Percentiles rank a stretch among this genome's conserved stretches.
Conservation (phyloP, 1,140 invertebrate species). For the Thereuonema tuberculata region DNA sequence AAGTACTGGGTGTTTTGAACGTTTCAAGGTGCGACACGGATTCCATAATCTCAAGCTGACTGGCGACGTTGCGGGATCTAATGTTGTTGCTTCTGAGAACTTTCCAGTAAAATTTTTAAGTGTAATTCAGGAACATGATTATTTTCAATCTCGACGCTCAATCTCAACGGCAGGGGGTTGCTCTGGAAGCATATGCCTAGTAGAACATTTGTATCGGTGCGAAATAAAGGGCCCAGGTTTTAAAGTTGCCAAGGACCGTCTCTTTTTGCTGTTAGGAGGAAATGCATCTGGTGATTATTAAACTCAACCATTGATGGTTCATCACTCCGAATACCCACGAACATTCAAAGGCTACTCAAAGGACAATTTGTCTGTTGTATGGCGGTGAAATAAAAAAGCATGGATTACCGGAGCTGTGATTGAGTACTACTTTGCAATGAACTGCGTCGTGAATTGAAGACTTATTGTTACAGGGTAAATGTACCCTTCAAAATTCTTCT, state of each 20-base stretch:
- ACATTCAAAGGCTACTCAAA: constrained; percentile 29
- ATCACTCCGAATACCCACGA: constrained; percentile 23
- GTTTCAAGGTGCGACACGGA: constrained; percentile 26
- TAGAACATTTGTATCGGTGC: constrained; percentile 11
- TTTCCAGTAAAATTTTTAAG: constrained; percentile 26
- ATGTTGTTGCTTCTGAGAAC: constrained; percentile 25
- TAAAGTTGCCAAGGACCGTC: constrained; percentile 4
- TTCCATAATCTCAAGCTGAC: constrained; percentile 27
- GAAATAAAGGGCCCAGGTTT: neutral
- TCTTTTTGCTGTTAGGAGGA: constrained; percentile 7
- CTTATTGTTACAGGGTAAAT: neutral
- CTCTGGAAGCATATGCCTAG: constrained; percentile 26
- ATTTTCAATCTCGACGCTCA: constrained; percentile 30
- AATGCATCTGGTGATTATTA: constrained; percentile 10
- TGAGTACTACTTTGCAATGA: constrained; percentile 27
- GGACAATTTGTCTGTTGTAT: constrained; percentile 29
- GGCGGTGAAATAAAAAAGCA: constrained; percentile 31
- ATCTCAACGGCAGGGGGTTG: constrained; percentile 30
- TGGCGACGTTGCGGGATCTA: constrained; percentile 27
- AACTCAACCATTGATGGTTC: constrained; percentile 5
- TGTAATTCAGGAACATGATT: constrained; percentile 29
- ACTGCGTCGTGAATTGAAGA: constrained; percentile 20
- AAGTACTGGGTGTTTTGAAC: constrained; percentile 29
- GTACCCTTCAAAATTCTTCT: neutral
- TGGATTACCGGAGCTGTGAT: constrained; percentile 31